A percentile compares a stretch with the other conserved stretches of the same genome.
phyloP scores from a whole-genome alignment of 1,140 invertebrate species.

The Arion vulgaris region DNA sequence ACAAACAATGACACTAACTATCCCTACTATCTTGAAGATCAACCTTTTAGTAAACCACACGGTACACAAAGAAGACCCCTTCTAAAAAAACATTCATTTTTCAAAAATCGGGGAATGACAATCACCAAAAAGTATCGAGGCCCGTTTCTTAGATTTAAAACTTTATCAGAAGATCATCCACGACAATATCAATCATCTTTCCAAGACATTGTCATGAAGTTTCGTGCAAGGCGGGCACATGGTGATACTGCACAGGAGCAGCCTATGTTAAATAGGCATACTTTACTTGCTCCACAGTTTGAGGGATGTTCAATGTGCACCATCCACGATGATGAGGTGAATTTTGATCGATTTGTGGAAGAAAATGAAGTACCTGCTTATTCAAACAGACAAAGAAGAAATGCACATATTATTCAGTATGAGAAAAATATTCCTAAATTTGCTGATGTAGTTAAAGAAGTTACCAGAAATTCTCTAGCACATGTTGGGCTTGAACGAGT shows the following conservation, averaged over 20 bases:
- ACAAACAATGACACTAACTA: slow-evolving; percentile 25
- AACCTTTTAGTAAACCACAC: background rate
- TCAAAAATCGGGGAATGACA: background rate
- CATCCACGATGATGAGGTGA: slow-evolving; percentile 27
- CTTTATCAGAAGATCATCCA: slow-evolving; percentile 16
- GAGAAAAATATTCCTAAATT: background rate
- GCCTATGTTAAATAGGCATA: background rate
- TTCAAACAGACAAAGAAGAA: slow-evolving; percentile 10
- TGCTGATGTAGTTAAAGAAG: slow-evolving; percentile 9
- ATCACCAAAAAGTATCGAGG: background rate
- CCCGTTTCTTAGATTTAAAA: slow-evolving; percentile 19
- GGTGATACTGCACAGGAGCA: background rate
- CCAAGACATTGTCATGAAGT: slow-evolving; percentile 37
- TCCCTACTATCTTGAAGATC: slow-evolving; percentile 20
- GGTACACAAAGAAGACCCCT: background rate
- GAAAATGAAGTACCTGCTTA: background rate
- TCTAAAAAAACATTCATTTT: slow-evolving; percentile 9
- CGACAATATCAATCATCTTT: background rate
- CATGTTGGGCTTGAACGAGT: background rate
- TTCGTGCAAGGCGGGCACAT: background rate
- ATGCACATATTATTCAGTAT: slow-evolving; percentile 4
- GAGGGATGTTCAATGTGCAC: slow-evolving; percentile 31
- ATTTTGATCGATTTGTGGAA: background rate
- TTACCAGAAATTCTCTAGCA: background rate
- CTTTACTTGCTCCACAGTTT: background rate